phyloP scores from a whole-genome alignment of 2,888 invertebrate genomes.

The Pristionchus japonicus region DNA sequence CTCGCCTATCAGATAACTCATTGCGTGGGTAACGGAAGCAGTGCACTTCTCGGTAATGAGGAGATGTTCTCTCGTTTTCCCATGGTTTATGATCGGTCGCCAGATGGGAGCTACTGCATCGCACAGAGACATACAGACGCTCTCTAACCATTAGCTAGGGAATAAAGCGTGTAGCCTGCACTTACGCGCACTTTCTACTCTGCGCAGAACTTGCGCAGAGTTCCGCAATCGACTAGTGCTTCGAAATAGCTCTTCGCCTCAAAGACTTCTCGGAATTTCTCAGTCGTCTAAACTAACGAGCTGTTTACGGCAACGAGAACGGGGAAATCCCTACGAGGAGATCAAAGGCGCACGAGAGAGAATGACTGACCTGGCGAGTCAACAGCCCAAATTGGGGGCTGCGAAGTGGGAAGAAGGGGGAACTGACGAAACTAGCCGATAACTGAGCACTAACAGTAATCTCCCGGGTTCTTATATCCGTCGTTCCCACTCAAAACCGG shows the following conservation, averaged over 20 bases:
- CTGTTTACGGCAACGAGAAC: not conserved
- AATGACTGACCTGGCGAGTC: not conserved
- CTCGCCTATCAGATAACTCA: too few relatives aligned
- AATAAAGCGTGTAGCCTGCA: too few relatives aligned
- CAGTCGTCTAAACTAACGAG: not conserved
- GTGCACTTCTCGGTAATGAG: too few relatives aligned
- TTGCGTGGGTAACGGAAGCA: too few relatives aligned
- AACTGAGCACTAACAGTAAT: not conserved
- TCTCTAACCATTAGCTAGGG: too few relatives aligned
- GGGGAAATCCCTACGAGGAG: not conserved
- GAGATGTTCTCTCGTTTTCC: too few relatives aligned
- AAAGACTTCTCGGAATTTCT: not conserved
- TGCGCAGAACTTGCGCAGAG: too few relatives aligned
- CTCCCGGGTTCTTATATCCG: not conserved
- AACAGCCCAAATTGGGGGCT: not conserved
- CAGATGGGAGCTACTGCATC: too few relatives aligned
- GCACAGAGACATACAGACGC: too few relatives aligned
- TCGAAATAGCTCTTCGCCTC: not conserved
- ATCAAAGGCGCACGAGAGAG: not conserved
- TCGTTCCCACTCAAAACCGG: not conserved
- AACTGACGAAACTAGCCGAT: not conserved
- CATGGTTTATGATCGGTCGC: too few relatives aligned
- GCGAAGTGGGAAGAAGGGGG: not conserved
- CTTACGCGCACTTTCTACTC: too few relatives aligned
- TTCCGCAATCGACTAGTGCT: not conserved